Evolutionary conservation across 2,113 vertebrate species (phyloP), one percentile per base, ranked within the genome.

Genomic region (Corythaixoides concolor): DNA sequence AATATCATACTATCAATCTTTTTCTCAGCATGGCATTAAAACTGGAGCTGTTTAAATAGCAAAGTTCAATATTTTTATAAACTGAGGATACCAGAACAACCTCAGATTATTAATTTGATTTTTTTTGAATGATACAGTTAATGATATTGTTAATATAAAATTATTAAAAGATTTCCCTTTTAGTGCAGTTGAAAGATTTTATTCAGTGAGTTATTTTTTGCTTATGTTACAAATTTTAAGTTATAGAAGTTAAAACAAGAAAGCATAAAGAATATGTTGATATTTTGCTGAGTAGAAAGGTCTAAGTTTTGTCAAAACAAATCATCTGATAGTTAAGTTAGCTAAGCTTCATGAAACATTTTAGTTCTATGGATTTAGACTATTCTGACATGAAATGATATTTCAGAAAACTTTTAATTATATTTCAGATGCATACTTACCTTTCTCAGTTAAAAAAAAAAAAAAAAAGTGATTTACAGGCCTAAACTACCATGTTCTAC

Each of bases 21-120:
- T 56, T 64, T 47, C 73, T 93, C 64, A 87, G 69, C 56, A 37
- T 49, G 80, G 52, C 53, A 64, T 95, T 96, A 78, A 79, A 91
- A 78, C 47, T 64, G 64, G 28, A 95, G 35, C 47, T 75, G 52
- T 85, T 93, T 92, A 97, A 96, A 95, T 88, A 95, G 79, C 67
- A 84, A 88, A 86, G 85, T 88, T 94, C 87, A 95, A 95, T 37
- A 75, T 49, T 89, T 96, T 81, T 95, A 87, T 91, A 89, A 89
- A 82, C 69, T 59, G 37, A 73, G 14, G 22, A 30, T 84, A 59
- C 27, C 30, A 78, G 73, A 85, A 30, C 28, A 78, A 79, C 16
- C 33, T 85, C n/a, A n/a, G 50, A 50, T 88, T 59, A 92, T 77
- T 93, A 73, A 66, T 77, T 76, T 41, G 41, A 11, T 81, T 74